Evolutionary conservation across 1,140 invertebrate species (phyloP), one percentile per base, ranked within the genome.

Genomic region (Calycopis cecrops): DNA sequence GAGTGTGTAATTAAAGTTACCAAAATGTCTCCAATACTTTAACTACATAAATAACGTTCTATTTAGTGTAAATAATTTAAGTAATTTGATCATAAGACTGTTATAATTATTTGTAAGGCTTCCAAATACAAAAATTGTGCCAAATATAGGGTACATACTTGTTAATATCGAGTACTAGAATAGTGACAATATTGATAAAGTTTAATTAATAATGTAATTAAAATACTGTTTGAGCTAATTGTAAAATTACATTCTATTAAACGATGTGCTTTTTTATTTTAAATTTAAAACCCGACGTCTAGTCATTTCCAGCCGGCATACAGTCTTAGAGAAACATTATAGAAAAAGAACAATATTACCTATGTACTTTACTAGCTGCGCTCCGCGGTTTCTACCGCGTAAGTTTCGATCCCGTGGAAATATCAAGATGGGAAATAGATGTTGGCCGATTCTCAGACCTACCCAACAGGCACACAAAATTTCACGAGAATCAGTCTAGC

Each of bases 71-170:
- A 7, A 18, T 44, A 44, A 44, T 14, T 44, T 44, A 44, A 9
- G 40, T 2, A 28, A 28, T 47, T 54, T 47, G 34, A 34, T 37
- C 18, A 60, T 55, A 58, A 67, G 62, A 67, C 62, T 61, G 65
- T 67, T 63, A 67, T 54, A 52, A 62, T 48, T 54, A 58, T 49
- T 59, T 60, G 37, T 67, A 63, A 61, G 61, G 65, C 65, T 67
- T 67, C 65, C 65, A 63, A 64, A 44, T 44, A 40, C 12, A 12
- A n/a, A 40, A 44, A 33, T 55, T 35, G 47, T 35, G 35, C 47
- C 35, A 18, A 52, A 55, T 55, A 55, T 48, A 47, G 34, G 38
- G 40, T 44, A 44, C 40, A 14, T 16, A 44, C 38, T n/a, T 18
- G 40, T 44, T 44, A 44, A 17, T 17, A 52, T 52, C 40, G 18